Conservation (phyloP, 2,888 invertebrate genomes). For the Caenorhabditis sinica region DNA sequence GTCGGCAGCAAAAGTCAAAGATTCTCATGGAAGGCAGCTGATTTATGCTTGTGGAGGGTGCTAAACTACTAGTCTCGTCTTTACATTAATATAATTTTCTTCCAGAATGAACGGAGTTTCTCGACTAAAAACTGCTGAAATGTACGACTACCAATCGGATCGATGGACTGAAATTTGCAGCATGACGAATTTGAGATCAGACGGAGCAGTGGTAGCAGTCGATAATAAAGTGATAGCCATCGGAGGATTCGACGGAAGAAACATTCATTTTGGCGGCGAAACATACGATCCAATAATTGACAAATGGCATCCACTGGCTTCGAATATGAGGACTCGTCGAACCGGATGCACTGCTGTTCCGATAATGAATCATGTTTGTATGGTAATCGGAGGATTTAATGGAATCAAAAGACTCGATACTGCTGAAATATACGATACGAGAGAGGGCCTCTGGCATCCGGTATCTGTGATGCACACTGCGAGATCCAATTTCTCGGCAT, state of each 20-base stretch:
- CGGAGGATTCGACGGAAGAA: conserved; percentile 72
- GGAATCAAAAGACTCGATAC: conserved; percentile 65
- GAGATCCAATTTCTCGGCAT: conserved; percentile 62
- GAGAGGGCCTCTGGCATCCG: conserved; percentile 70
- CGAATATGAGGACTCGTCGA: conserved; percentile 62
- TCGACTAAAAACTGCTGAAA: conserved; percentile 49
- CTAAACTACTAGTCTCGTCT: not conserved
- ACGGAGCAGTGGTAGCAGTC: conserved; percentile 48
- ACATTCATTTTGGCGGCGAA: conserved; percentile 63
- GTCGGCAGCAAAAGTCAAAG: conserved; percentile 31
- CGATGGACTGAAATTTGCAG: conserved; percentile 51
- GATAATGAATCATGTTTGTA: conserved; percentile 50
- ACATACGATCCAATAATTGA: conserved; percentile 59
- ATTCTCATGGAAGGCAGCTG: conserved; percentile 39
- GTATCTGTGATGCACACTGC: conserved; percentile 65
- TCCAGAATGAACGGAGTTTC: conserved; percentile 66
- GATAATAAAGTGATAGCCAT: conserved; percentile 50
- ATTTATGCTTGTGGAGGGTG: conserved; percentile 64
- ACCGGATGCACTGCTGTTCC: conserved; percentile 65
- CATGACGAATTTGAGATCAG: conserved; percentile 54
- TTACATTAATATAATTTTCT: not conserved
- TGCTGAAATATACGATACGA: conserved; percentile 67
- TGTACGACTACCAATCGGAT: conserved; percentile 47
- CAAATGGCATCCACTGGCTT: conserved; percentile 46
- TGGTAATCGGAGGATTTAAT: conserved; percentile 70